Conservation (phyloP, 2,797 vertebrate species). For the Delichon dasypus region DNA sequence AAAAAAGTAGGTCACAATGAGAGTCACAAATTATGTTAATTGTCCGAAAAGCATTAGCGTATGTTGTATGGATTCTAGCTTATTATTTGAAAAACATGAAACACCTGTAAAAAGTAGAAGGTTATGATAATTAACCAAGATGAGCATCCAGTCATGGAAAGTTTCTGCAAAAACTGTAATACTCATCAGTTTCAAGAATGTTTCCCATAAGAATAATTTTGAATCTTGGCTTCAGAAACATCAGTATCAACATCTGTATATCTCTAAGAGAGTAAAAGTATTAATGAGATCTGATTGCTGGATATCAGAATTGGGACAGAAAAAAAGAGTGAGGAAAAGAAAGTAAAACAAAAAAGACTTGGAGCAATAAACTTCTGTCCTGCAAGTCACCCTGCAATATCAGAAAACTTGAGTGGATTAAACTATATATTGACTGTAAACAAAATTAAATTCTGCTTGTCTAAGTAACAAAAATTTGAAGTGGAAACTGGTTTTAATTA, state of each 20-base stretch:
- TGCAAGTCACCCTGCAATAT: not conserved
- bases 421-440: not conserved
- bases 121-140: not conserved
- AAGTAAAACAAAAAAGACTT: not conserved
- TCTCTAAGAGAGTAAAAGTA: not conserved
- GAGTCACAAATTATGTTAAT: not conserved
- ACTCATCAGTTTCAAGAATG: not conserved
- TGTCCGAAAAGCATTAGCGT: not conserved
- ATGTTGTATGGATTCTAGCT: not conserved
- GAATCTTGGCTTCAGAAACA: not conserved
- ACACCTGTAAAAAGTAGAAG: not conserved
- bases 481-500: not conserved
- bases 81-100: not conserved
- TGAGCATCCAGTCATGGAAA: not conserved
- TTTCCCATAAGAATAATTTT: not conserved
- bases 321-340: not conserved
- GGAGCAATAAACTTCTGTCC: not conserved
- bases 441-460: not conserved
- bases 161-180: conserved; percentile 6
- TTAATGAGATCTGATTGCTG: not conserved
- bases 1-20: not conserved
- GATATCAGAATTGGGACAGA: not conserved
- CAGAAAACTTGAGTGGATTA: not conserved
- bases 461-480: not conserved
- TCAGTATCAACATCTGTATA: not conserved